These are phyloP conservation scores for Peribatodes rhomboidaria DNA, from an alignment of 2,888 invertebrate genomes.

Conservation along the genomic window DNA sequence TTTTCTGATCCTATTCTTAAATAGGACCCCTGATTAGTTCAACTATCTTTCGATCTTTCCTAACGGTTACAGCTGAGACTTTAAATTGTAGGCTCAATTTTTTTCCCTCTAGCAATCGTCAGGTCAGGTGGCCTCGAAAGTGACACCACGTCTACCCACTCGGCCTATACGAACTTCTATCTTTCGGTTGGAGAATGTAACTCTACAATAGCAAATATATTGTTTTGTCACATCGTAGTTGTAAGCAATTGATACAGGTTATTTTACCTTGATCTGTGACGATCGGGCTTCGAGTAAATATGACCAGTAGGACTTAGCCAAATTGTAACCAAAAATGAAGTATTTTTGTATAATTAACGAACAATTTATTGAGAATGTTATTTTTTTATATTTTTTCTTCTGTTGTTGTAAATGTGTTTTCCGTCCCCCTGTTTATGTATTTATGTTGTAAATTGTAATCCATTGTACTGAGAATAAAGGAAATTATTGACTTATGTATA, in stretches of 20 bases:
- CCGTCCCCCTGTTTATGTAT: slow-evolving; percentile 70
- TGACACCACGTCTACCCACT: too few species aligned
- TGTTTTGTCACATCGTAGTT: slow-evolving; percentile 5
- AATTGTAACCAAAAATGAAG: slow-evolving; percentile 69
- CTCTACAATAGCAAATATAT: not conserved
- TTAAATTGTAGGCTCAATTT: too few species aligned
- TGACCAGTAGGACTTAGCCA: slow-evolving; percentile 57
- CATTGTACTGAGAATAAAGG: slow-evolving; percentile 67
- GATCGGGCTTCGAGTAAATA: slow-evolving; percentile 45
- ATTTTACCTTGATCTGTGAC: slow-evolving; percentile 32
- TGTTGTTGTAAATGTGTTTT: slow-evolving; percentile 62
- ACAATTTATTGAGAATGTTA: slow-evolving; percentile 47
- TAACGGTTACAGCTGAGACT: too few species aligned
- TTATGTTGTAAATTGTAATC: slow-evolving; percentile 64
- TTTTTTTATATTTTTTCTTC: slow-evolving; percentile 49
- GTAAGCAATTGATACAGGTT: slow-evolving; percentile 24
- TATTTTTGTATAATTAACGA: slow-evolving; percentile 66
- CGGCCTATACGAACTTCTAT: too few species aligned
- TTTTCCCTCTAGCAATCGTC: too few species aligned
- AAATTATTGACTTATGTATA: slow-evolving; percentile 21
- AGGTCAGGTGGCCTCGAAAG: too few species aligned
- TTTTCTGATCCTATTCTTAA: too few species aligned
- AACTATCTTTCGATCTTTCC: too few species aligned
- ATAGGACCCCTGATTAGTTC: too few species aligned
- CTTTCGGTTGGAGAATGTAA: not conserved